Evolutionary conservation across 2,797 vertebrate species (phyloP), one percentile per base, ranked within the genome.

Genomic region (Hyperoplus lanceolatus): DNA sequence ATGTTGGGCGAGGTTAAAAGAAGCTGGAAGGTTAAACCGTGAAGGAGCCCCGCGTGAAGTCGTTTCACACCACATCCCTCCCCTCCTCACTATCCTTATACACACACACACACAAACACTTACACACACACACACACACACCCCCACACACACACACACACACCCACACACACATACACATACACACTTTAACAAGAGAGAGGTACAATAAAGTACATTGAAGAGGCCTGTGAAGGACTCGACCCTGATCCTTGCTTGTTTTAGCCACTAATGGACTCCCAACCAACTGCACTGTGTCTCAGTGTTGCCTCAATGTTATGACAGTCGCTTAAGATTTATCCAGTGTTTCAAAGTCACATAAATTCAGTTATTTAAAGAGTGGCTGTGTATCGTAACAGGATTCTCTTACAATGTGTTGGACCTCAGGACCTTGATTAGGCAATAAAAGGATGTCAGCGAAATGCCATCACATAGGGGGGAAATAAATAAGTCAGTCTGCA

Each of bases 11-110:
- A 84, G 81, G 89, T 92, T 92, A 84, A 92, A 91, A 89, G 83
- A 80, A 92, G 86, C 84, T 91, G 91, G 29, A 95, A 94, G 94
- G 93, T 94, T 91, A 91, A 89, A 90, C 87, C 89, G 82, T 83
- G 79, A 88, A 92, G 87, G 84, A 29, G 58, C 73, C 77, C 56
- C 4, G 1, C 65, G 75, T 87, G 85, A 90, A 88, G 87, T 80
- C 2, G 11, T 80, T 86, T 60, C 69, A 73, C 60, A 59, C 46
- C 73, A 54, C 69, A 53, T 64, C 54, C 41, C 46, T 43, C 13
- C 14, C 59, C 60, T 29, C 29, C 29, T 29, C 29, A 13, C 43
- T 43, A 48, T 55, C 64, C 59, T 13, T n/a, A 4, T 21, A 39
- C 53, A 21, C 58, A 14, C 45, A 2, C 29, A 29, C 29, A 3